Conservation (phyloP, 2,113 vertebrate species). For the Ciconia maguari region DNA sequence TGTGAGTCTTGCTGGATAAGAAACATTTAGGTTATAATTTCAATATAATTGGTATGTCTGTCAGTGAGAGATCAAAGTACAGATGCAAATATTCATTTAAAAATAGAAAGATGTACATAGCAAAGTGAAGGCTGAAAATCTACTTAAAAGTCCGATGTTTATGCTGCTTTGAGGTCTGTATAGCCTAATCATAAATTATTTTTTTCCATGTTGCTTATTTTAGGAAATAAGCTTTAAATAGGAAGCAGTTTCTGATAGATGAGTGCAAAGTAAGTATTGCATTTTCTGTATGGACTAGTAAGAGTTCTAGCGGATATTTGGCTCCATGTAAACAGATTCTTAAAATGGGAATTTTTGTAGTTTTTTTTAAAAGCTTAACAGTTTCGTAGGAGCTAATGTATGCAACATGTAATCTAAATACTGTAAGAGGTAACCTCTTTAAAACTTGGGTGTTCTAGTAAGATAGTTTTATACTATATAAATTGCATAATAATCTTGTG, state of each 20-base stretch:
- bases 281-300: no score
- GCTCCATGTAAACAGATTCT: no score
- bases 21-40: neutral
- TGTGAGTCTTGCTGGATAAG: neutral
- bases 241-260: neutral
- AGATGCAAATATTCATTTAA: neutral
- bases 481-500: neutral
- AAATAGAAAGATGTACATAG: neutral
- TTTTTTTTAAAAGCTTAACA: neutral
- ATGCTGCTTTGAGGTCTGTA: neutral
- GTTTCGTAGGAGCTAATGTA: neutral
- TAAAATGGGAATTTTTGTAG: no score
- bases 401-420: neutral
- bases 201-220: neutral
- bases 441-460: neutral
- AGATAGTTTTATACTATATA: neutral
- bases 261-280: no score
- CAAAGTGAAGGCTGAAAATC: neutral
- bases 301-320: no score
- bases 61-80: neutral
- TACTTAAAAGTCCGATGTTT: neutral
- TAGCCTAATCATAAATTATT: neutral
- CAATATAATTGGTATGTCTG: neutral
- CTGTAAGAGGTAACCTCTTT: neutral
- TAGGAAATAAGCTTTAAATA: neutral